phyloP scores from a whole-genome alignment of 2,113 vertebrate species.

The Datnioides undecimradiatus region DNA sequence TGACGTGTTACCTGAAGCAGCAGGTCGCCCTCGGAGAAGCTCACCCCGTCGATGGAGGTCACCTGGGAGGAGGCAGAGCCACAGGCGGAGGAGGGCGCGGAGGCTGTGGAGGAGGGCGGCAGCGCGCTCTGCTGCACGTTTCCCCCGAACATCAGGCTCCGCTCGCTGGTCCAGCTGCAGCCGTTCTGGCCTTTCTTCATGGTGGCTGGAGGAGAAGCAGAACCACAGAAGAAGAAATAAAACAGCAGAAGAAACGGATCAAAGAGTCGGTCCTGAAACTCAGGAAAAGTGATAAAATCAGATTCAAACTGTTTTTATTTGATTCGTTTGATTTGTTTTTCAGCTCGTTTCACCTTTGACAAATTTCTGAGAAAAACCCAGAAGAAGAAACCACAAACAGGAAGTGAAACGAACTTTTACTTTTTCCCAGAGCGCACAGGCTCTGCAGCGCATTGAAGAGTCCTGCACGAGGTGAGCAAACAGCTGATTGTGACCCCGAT shows the following conservation, averaged over 20 bases:
- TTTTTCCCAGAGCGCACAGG: no score
- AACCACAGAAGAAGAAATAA: neutral
- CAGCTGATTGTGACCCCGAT: neutral
- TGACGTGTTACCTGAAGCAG: slow-evolving; percentile 85
- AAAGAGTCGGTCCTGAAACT: no score
- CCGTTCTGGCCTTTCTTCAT: slow-evolving; percentile 66
- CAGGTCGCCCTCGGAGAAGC: slow-evolving; percentile 86
- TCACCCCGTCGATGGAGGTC: slow-evolving; percentile 70
- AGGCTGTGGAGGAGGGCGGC: neutral
- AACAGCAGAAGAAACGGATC: neutral
- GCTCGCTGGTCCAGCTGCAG: slow-evolving; percentile 49
- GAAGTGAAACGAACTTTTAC: slow-evolving; percentile 28
- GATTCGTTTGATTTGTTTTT: neutral
- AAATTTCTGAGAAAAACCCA: slow-evolving; percentile 4
- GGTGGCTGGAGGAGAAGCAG: slow-evolving; percentile 69
- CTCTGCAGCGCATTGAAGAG: no score
- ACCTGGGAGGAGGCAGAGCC: neutral
- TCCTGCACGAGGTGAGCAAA: no score
- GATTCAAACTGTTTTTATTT: neutral
- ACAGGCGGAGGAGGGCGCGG: neutral
- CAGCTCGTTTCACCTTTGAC: neutral
- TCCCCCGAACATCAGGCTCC: slow-evolving; percentile 44
- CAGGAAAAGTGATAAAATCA: no score
- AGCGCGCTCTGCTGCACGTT: slow-evolving; percentile 5
- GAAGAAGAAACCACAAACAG: slow-evolving; percentile 9